Conservation (phyloP, 2,797 vertebrate genomes). For the Tangara arthus region DNA sequence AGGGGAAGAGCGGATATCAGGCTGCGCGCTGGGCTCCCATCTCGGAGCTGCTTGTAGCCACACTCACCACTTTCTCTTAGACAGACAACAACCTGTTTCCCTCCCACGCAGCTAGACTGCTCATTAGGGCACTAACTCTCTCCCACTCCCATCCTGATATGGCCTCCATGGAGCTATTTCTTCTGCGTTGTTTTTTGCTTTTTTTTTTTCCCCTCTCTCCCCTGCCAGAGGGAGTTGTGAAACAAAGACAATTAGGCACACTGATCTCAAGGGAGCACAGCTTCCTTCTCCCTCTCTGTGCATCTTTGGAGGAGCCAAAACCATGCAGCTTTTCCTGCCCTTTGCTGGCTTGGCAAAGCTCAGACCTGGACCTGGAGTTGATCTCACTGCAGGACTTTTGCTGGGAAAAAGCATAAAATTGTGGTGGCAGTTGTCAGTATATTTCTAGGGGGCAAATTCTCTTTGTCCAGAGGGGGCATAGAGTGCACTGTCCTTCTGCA, state of each 20-base stretch:
- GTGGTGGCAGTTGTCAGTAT: accelerated
- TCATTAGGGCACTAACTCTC: slow-evolving; percentile 68
- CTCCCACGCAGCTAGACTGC: slow-evolving; percentile 64
- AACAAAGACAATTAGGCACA: slow-evolving; percentile 39
- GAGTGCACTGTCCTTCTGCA: not conserved
- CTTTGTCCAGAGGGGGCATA: not conserved
- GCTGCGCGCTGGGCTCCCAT: slow-evolving; percentile 26
- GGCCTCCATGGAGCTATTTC: slow-evolving; percentile 60
- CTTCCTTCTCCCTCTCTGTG: not conserved
- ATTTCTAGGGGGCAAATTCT: not conserved
- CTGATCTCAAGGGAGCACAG: not conserved
- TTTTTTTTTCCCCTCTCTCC: not conserved
- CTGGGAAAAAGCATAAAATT: not conserved
- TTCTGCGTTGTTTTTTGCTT: slow-evolving; percentile 5
- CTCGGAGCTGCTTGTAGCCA: slow-evolving; percentile 35
- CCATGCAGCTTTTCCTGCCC: not conserved
- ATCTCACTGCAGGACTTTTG: not conserved
- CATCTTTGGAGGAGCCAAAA: not conserved
- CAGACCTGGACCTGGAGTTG: not conserved
- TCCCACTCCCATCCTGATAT: slow-evolving; percentile 67
- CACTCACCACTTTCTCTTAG: slow-evolving; percentile 38
- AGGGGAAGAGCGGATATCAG: slow-evolving; percentile 55
- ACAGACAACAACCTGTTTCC: slow-evolving; percentile 65
- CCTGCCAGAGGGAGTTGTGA: not conserved
- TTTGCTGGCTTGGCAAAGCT: not conserved